Conservation (phyloP, 2,113 vertebrate species). For the Pyxicephalus adspersus region DNA sequence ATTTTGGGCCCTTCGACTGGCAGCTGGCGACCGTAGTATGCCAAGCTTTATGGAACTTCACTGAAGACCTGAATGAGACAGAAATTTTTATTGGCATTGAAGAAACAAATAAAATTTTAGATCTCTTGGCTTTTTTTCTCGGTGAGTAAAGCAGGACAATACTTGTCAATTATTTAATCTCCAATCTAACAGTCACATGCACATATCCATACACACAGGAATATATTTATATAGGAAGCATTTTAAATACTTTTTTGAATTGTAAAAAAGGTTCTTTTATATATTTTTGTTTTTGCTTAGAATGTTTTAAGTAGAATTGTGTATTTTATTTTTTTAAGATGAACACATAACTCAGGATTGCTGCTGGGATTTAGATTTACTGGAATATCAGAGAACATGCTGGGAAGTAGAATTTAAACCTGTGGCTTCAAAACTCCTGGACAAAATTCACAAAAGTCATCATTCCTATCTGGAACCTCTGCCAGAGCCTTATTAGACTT, state of each 20-base stretch:
- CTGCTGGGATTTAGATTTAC: conserved; percentile 69
- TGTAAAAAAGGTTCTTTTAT: too few species aligned
- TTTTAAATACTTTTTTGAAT: too few species aligned
- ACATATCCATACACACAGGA: too few species aligned
- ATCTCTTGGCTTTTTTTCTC: conserved; percentile 75
- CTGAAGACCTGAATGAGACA: conserved; percentile 64
- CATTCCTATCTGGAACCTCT: conserved; percentile 59
- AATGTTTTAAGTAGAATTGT: background rate
- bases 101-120: conserved; percentile 67
- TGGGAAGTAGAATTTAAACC: conserved; percentile 92
- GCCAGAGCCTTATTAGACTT: conserved; percentile 20
- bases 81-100: conserved; percentile 66
- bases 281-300: too few species aligned
- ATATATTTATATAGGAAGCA: too few species aligned
- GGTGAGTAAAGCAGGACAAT: conserved; percentile 69
- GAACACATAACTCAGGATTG: conserved; percentile 74
- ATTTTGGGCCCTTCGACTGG: conserved; percentile 90
- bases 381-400: conserved; percentile 75
- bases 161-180: too few species aligned
- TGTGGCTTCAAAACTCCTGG: conserved; percentile 82
- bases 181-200: too few species aligned
- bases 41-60: conserved; percentile 93
- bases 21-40: conserved; percentile 88
- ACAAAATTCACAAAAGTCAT: conserved; percentile 72
- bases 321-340: conserved; percentile 71